Conservation (phyloP, 2,888 invertebrate species). For the Matsumyia berberina region DNA sequence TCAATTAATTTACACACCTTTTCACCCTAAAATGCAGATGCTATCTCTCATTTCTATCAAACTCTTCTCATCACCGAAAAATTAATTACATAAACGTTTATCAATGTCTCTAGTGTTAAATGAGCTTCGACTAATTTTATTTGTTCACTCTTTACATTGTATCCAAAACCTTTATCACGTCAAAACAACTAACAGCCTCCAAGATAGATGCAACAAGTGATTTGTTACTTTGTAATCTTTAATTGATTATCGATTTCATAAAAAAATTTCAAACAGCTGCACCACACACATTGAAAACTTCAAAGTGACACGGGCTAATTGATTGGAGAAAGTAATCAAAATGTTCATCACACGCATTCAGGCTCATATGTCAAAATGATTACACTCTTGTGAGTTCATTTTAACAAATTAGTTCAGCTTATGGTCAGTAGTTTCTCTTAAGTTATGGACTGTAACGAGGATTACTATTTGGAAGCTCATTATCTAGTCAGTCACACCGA, state of each 20-base stretch:
- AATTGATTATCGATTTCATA: conserved; percentile 1
- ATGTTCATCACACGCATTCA: not conserved
- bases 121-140: not conserved
- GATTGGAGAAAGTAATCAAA: conserved; percentile 9
- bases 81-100: no score
- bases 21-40: no score
- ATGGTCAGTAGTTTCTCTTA: conserved; percentile 1
- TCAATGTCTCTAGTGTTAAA: no score
- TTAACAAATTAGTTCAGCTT: conserved; percentile 9
- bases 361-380: not conserved
- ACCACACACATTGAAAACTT: not conserved
- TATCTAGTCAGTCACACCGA: conserved; percentile 20
- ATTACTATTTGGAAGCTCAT: not conserved
- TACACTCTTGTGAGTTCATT: not conserved
- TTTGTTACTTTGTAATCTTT: not conserved
- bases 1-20: no score
- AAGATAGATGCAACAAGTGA: not conserved
- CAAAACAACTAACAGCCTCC: not conserved
- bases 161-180: not conserved
- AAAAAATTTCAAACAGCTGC: not conserved
- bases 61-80: no score
- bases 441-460: not conserved
- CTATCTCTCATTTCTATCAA: no score
- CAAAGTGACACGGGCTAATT: not conserved
- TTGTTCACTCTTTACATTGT: not conserved